Percentiles rank a stretch among this genome's conserved stretches.
These are phyloP conservation scores for Bucorvus abyssinicus DNA, from an alignment of 2,797 vertebrate genomes.

Conservation along the genomic window DNA sequence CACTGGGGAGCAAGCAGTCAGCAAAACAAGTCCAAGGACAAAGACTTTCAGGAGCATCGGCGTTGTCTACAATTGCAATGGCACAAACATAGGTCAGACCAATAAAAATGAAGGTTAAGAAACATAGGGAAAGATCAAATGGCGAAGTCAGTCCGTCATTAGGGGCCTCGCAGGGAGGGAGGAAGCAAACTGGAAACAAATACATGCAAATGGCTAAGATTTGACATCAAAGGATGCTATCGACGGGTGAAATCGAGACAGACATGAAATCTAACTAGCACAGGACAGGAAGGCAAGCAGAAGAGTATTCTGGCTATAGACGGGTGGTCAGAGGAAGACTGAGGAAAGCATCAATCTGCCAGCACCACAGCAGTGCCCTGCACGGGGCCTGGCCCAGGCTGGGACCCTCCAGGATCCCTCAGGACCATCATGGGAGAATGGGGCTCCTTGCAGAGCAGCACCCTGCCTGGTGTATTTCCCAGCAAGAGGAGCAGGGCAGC, in stretches of 20 bases:
- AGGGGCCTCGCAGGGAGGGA: background rate
- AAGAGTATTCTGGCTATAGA: background rate
- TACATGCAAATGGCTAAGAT: background rate
- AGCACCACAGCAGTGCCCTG: background rate
- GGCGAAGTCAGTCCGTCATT: background rate
- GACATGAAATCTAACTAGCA: background rate
- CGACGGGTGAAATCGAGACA: background rate
- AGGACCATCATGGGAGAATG: fast-evolving
- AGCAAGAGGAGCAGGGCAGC: background rate
- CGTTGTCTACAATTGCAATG: background rate
- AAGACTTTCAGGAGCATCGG: background rate
- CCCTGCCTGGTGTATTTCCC: background rate
- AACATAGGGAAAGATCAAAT: background rate
- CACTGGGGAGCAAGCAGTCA: background rate
- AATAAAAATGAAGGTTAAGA: background rate
- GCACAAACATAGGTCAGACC: background rate
- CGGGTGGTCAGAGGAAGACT: background rate
- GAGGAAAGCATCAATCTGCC: background rate
- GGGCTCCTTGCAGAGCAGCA: background rate
- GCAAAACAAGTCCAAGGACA: background rate
- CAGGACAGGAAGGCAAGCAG: background rate
- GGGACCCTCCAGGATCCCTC: fast-evolving
- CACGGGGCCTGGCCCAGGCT: background rate
- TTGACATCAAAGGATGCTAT: background rate
- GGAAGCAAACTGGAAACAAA: background rate